Conservation (phyloP, 2,888 invertebrate species). For the Drosophila koepferae region DNA sequence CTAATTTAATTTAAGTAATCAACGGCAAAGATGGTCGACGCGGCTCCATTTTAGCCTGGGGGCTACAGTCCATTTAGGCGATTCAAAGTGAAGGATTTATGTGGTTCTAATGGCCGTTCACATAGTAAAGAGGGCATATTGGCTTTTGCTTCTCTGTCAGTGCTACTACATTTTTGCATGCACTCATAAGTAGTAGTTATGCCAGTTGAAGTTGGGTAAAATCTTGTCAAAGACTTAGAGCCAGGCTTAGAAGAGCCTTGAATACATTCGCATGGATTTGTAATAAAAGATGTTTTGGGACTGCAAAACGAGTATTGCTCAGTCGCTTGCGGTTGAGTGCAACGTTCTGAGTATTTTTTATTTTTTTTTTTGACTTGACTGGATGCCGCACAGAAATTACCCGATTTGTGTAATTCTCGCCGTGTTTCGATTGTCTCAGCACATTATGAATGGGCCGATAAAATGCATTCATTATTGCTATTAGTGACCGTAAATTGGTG, state of each 20-base stretch:
- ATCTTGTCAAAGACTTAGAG: too few relatives aligned
- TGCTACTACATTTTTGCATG: too few relatives aligned
- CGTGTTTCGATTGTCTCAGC: slow-evolving; percentile 56
- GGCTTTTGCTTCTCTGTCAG: not conserved
- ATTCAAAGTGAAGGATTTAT: slow-evolving; percentile 8
- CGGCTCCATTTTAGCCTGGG: not conserved
- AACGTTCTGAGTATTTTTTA: not conserved
- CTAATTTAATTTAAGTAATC: slow-evolving; percentile 15
- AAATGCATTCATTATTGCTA: slow-evolving; percentile 83
- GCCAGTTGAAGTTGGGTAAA: too few relatives aligned
- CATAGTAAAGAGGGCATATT: not conserved
- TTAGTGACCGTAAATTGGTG: slow-evolving; percentile 81
- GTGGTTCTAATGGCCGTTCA: not conserved
- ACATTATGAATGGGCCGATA: slow-evolving; percentile 80
- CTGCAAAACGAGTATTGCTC: not conserved
- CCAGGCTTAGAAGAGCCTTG: too few relatives aligned
- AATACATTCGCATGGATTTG: not conserved
- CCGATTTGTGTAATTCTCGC: slow-evolving; percentile 56
- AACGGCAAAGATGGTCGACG: slow-evolving; percentile 5
- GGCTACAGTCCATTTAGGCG: not conserved
- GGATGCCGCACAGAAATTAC: slow-evolving; percentile 48
- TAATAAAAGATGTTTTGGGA: not conserved
- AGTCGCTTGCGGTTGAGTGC: not conserved
- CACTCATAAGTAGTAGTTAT: too few relatives aligned
- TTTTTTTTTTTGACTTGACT: slow-evolving; percentile 9